phyloP scores from a whole-genome alignment of 2,797 vertebrate species.

The Enteromius afrohamiltoni region DNA sequence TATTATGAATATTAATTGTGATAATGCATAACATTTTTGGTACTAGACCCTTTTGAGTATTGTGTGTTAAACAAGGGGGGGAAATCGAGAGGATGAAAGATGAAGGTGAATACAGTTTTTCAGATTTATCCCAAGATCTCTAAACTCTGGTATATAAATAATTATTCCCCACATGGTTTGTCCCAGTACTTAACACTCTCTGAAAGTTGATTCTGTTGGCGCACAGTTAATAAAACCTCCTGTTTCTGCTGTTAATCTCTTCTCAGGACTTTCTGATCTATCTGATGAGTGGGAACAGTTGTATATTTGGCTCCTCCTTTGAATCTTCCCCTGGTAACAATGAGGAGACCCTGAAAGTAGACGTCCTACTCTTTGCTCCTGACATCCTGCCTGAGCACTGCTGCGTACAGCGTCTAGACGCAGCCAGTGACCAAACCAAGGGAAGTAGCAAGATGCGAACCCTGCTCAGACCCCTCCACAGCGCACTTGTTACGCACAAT shows the following conservation, averaged over 20 bases:
- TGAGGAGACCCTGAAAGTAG: constrained; percentile 76
- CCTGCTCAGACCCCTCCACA: constrained; percentile 74
- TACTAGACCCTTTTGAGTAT: no score
- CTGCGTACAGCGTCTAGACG: constrained; percentile 73
- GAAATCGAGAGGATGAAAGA: no score
- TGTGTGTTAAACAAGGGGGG: no score
- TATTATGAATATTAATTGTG: no score
- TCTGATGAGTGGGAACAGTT: constrained; percentile 77
- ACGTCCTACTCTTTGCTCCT: constrained; percentile 79
- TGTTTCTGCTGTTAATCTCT: not conserved
- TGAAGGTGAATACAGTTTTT: not conserved
- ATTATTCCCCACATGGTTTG: not conserved
- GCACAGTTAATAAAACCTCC: not conserved
- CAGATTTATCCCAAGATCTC: not conserved
- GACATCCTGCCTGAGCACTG: constrained; percentile 80
- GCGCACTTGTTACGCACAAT: constrained; percentile 75
- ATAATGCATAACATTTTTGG: no score
- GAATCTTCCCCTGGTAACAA: constrained; percentile 73
- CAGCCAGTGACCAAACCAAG: constrained; percentile 47
- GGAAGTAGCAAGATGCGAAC: constrained; percentile 66
- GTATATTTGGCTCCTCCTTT: constrained; percentile 75
- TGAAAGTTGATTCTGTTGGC: not conserved
- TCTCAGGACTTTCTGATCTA: constrained; percentile 82
- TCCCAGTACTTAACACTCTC: no score
- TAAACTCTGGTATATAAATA: not conserved